phyloP scores from a whole-genome alignment of 2,888 invertebrate genomes.

The Ennomos fuscantarius region DNA sequence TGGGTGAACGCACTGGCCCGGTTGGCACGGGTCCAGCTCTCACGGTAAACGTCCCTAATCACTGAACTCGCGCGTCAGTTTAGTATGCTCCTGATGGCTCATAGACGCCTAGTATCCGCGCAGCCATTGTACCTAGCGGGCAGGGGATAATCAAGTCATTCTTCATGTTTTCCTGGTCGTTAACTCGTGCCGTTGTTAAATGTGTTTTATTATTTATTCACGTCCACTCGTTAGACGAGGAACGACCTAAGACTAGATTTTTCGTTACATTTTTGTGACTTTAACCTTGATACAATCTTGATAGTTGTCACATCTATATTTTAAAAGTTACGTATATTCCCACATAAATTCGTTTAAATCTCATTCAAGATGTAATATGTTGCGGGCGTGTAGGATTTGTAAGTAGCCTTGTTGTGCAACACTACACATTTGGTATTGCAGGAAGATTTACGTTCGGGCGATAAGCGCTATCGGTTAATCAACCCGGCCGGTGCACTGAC shows the following conservation, averaged over 20 bases:
- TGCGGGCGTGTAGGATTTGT: conserved; percentile 18
- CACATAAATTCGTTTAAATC: conserved; percentile 17
- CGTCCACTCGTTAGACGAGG: no score
- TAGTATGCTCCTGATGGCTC: conserved; percentile 74
- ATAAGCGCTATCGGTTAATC: conserved; percentile 73
- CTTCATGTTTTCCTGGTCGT: conserved; percentile 35
- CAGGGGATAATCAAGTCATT: conserved; percentile 39
- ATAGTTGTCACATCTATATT: conserved; percentile 21
- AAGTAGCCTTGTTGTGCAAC: conserved; percentile 48
- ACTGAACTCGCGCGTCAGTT: conserved; percentile 71
- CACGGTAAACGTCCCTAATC: conserved; percentile 81
- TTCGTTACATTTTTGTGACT: neutral
- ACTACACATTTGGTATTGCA: conserved; percentile 48
- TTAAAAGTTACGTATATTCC: conserved; percentile 11
- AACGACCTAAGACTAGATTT: neutral
- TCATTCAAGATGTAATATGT: conserved; percentile 10
- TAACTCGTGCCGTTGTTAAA: conserved; percentile 22
- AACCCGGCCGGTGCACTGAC: conserved; percentile 65
- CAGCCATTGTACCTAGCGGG: conserved; percentile 57
- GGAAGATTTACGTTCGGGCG: conserved; percentile 54
- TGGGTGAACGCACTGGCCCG: conserved; percentile 83
- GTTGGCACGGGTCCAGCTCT: conserved; percentile 79
- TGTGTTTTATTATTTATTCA: conserved; percentile 9
- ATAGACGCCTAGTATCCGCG: conserved; percentile 75
- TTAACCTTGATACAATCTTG: conserved; percentile 10